A percentile compares a stretch with the other conserved stretches of the same genome.
phyloP scores from a whole-genome alignment of 2,113 vertebrate species.

The Pelecanoides urinatrix region DNA sequence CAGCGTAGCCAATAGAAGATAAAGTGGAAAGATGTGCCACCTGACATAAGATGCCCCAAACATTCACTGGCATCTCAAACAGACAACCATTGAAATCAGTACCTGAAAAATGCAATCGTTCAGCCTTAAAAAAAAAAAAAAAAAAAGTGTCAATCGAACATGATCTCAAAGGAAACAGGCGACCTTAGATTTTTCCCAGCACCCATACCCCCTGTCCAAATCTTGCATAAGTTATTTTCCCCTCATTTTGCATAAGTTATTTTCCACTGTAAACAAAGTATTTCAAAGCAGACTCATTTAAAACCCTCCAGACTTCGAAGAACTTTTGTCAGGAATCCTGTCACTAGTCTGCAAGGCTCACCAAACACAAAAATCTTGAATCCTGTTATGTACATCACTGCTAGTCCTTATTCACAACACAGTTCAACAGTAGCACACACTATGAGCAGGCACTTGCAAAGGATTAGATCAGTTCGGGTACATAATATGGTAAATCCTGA shows the following conservation, averaged over 20 bases:
- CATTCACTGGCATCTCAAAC: not conserved
- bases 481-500: not conserved
- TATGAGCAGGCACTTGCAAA: not conserved
- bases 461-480: not conserved
- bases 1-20: accelerated
- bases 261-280: not conserved
- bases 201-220: not conserved
- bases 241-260: not conserved
- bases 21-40: not conserved
- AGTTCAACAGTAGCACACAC: not conserved
- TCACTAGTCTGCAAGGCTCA: not conserved
- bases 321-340: not conserved
- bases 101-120: not conserved
- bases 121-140: not conserved
- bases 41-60: not conserved
- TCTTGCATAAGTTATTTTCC: not conserved
- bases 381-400: not conserved
- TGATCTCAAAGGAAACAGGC: not conserved
- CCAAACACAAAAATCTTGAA: not conserved
- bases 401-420: not conserved
- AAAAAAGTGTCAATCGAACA: not conserved
- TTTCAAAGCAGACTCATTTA: not conserved
- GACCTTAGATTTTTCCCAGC: not conserved
- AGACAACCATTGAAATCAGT: not conserved
- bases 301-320: not conserved